These are phyloP conservation scores for Deroplatys truncata DNA, from an alignment of 2,888 invertebrate species.

Conservation along the genomic window DNA sequence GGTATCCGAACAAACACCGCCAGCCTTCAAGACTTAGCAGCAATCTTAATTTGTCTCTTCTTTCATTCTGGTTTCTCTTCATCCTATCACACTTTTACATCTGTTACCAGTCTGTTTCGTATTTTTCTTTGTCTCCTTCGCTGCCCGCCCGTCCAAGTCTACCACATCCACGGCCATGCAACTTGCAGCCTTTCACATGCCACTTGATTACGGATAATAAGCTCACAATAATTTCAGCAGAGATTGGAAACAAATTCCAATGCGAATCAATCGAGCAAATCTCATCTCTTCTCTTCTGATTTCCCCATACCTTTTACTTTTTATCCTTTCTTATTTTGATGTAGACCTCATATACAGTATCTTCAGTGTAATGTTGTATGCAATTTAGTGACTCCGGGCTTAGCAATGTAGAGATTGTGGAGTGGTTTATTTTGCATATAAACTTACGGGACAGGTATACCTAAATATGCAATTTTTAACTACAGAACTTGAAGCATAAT, in stretches of 20 bases:
- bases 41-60: not conserved
- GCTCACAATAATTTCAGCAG: not conserved
- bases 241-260: not conserved
- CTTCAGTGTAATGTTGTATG: not conserved
- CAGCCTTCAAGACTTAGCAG: not conserved
- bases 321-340: not conserved
- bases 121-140: not conserved
- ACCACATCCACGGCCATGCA: not conserved
- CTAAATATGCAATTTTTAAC: too few species aligned
- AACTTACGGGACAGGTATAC: not conserved
- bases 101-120: not conserved
- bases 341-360: not conserved
- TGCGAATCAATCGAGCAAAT: not conserved
- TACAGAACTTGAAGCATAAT: too few species aligned
- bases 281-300: not conserved
- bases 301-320: not conserved
- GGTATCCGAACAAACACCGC: not conserved
- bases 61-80: not conserved
- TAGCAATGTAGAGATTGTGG: not conserved
- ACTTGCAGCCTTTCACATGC: not conserved
- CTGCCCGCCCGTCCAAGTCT: not conserved
- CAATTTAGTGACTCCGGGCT: not conserved
- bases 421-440: not conserved
- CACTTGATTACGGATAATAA: not conserved
- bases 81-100: not conserved